Conservation (phyloP, 2,888 invertebrate species). For the Microlaimidae sp. region DNA sequence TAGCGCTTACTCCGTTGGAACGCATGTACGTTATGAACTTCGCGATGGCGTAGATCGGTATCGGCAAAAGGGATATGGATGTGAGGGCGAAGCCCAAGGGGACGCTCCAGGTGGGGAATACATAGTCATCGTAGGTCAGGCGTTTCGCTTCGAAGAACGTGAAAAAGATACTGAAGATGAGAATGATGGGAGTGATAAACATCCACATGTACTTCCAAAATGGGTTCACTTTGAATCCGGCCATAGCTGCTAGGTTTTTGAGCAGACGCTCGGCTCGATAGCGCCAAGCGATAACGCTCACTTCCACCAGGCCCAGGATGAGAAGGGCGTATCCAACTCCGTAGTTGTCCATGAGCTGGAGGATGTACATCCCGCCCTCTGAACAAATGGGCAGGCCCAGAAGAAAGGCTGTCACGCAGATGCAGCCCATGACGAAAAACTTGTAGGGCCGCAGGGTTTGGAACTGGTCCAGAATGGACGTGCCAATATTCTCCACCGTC, state of each 20-base stretch:
- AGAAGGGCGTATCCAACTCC: slow-evolving; percentile 16
- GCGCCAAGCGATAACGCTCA: slow-evolving; percentile 15
- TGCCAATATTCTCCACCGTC: slow-evolving; percentile 16
- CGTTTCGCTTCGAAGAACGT: slow-evolving; percentile 32
- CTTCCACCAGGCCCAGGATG: slow-evolving; percentile 15
- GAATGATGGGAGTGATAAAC: slow-evolving; percentile 29
- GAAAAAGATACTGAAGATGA: slow-evolving; percentile 31
- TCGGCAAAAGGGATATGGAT: slow-evolving; percentile 27
- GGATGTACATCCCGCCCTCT: slow-evolving; percentile 16
- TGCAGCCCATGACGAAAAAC: slow-evolving; percentile 14
- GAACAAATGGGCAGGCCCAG: slow-evolving; percentile 14
- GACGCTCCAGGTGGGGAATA: slow-evolving; percentile 34
- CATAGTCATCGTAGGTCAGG: slow-evolving; percentile 25
- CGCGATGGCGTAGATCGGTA: slow-evolving; percentile 29
- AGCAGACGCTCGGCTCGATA: slow-evolving; percentile 14
- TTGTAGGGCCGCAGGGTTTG: slow-evolving; percentile 14
- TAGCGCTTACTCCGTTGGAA: not conserved
- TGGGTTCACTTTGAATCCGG: slow-evolving; percentile 25
- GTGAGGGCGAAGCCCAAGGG: slow-evolving; percentile 30
- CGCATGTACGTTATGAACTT: slow-evolving; percentile 17
- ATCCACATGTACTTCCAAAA: slow-evolving; percentile 33
- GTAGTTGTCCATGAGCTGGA: slow-evolving; percentile 16
- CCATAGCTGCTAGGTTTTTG: slow-evolving; percentile 27
- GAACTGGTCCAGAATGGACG: slow-evolving; percentile 14
- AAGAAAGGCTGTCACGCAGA: slow-evolving; percentile 14